Evolutionary conservation across 2,888 invertebrate genomes (phyloP), one percentile per base, ranked within the genome.

Genomic region (Hydroisotoma schaefferi): DNA sequence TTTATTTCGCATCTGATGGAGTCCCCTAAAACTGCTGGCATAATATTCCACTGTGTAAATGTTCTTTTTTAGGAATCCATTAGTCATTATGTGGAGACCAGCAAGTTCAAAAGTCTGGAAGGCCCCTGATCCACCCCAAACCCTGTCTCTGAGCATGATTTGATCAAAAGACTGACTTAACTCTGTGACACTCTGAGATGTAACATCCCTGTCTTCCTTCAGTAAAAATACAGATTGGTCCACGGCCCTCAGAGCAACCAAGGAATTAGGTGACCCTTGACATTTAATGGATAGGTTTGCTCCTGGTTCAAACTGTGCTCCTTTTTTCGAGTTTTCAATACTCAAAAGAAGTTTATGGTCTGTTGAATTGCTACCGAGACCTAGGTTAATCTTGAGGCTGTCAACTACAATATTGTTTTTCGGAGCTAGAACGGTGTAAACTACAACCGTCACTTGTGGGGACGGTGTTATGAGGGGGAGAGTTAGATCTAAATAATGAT

Each of bases 191-290:
- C 80, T 77, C 12, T 80, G 78, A 74, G 80, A 75, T 33, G 83
- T 58, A 5, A 64, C 55, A 28, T 64, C 67, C 18, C 43, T 48
- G 27, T 67, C 64, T 25, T 56, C 57, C 18, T 59, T 54, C 2
- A 92, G 78, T 6, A 87, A 75, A 2, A 86, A 76, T 2, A 89
- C 87, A 75, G 87, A 86, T 76, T 91, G 86, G 77, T 95, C 95
- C 2, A 91, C 86, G 0, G 90, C 95, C 67, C 95, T 79, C 5
- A 97, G 78, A 4, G 90, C 93, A 8, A 94, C 87, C 73, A 86
- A 86, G 0, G 94, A 91, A 70, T 90, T 87, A 0, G 90, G 85
- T 74, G 87, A 88, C 0, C 94, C 87, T 25, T 83, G 80, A 15
- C 94, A 84, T 2, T 83, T 81, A 5, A 97, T 78, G 68, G 88